Percentiles rank a stretch among this genome's conserved stretches.
These are phyloP conservation scores for Ephialtes manifestator DNA, from an alignment of 2,888 invertebrate species.

Conservation along the genomic window DNA sequence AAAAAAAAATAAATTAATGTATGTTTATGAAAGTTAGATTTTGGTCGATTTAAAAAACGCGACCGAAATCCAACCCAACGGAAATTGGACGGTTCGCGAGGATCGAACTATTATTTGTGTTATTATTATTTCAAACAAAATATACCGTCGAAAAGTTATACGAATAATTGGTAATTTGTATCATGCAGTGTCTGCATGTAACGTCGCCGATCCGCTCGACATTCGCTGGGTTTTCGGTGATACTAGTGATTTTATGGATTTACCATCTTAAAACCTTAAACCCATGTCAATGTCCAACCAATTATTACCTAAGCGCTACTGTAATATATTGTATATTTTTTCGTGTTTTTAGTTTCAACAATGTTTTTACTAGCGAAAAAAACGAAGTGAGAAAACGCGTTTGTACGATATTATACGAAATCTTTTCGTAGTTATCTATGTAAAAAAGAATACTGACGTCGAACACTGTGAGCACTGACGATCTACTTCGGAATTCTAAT, in stretches of 20 bases:
- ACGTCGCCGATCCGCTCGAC: constrained; percentile 8
- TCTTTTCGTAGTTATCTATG: constrained; percentile 25
- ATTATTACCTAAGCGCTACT: constrained; percentile 78
- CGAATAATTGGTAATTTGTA: constrained; percentile 24
- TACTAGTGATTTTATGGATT: constrained; percentile 43
- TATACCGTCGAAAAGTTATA: constrained; percentile 16
- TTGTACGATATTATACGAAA: constrained; percentile 54
- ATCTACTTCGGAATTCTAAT: constrained; percentile 32
- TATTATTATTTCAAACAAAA: background rate
- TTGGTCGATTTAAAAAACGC: background rate
- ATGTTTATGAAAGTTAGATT: too few relatives aligned
- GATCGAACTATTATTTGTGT: background rate
- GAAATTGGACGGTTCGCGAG: background rate
- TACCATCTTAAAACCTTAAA: constrained; percentile 61
- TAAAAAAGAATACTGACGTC: constrained; percentile 34
- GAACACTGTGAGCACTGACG: constrained; percentile 19
- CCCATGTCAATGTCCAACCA: constrained; percentile 72
- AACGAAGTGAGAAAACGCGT: constrained; percentile 35
- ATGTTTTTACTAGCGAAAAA: constrained; percentile 74
- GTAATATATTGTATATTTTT: constrained; percentile 84
- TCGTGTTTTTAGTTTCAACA: constrained; percentile 77
- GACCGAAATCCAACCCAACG: background rate
- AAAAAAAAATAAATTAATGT: too few relatives aligned
- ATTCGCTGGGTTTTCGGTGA: constrained; percentile 25
- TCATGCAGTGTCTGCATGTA: constrained; percentile 3